Base-by-base conservation (phyloP, 2,113 vertebrate genomes). In the Colistium nudipinnis region DNA sequence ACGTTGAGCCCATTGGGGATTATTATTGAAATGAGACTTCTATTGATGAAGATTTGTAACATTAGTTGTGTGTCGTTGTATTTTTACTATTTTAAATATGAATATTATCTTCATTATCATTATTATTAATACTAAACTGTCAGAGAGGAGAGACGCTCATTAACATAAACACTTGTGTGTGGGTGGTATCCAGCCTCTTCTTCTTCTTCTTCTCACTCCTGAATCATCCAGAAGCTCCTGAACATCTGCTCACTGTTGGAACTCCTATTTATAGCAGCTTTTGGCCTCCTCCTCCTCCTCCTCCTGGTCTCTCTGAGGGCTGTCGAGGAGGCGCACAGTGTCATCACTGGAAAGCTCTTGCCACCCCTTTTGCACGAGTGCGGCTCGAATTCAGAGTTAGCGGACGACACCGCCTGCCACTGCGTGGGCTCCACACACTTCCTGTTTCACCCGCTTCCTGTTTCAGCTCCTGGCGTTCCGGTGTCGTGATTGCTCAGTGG, bases 181-280 rank as follows among this genome's bases (percentile, higher is more conserved):
- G 38, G 38, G 43, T 0, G 48, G 39, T 2, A n/a, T n/a, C n/a
- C n/a, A n/a, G 57, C 36, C 56, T 66, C 59, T 27, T 19, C 67
- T 71, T 1, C 49, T 30, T 78, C 59, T 49, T 72, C 78, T 66
- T 77, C 54, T 24, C 43, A 30, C 53, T 51, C 65, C 69, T 70
- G 78, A 84, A 77, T 87, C 77, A 76, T 80, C 76, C 73, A 77
- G 55, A 53, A 69, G 27, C 16, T 41, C 31, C 62, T 68, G 24
- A 76, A 55, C 78, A 54, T 77, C 77, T 56, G 17, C 75, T 76
- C 65, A 4, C 24, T 48, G 59, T 2, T 74, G 74, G 38, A 38
- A 72, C 38, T 81, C 67, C 87, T 93, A 91, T 92, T 92, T 91
- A 89, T 91, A 92, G 90, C 83, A 57, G 73, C 75, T 53, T 86